phyloP scores from a whole-genome alignment of 2,888 invertebrate genomes.

The Oligia fasciuncula region DNA sequence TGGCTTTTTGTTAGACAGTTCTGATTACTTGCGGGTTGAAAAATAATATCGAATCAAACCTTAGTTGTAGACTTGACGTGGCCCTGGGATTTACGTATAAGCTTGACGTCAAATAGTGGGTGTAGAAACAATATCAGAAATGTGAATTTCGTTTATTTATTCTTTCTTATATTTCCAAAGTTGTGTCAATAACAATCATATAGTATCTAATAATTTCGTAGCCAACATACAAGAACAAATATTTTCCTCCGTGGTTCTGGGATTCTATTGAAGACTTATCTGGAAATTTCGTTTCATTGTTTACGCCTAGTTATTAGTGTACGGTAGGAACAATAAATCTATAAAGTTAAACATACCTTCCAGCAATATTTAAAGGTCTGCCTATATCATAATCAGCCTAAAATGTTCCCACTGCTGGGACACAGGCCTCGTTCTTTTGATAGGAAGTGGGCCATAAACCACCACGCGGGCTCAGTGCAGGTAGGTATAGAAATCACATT shows the following conservation, averaged over 20 bases:
- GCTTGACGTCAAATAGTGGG: background rate
- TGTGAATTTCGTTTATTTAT: background rate
- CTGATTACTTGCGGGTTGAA: background rate
- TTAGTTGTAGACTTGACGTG: background rate
- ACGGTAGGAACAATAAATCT: background rate
- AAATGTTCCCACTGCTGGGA: background rate
- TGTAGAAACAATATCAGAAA: slow-evolving; percentile 15
- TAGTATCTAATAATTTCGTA: slow-evolving; percentile 1
- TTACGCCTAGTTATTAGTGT: background rate
- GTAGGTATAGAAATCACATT: background rate
- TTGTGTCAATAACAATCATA: background rate
- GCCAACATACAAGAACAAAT: background rate
- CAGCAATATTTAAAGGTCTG: background rate
- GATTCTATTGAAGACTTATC: slow-evolving; percentile 19
- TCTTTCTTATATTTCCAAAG: background rate
- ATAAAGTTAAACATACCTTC: background rate
- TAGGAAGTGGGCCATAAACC: too few relatives aligned
- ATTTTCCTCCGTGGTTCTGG: slow-evolving; percentile 18
- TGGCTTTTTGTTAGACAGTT: slow-evolving; percentile 23
- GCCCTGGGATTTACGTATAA: background rate
- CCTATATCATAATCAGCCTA: background rate
- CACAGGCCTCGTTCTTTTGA: background rate
- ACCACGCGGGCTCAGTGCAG: too few relatives aligned
- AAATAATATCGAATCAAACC: slow-evolving; percentile 15
- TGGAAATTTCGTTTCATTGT: slow-evolving; percentile 1